These are phyloP conservation scores for Formica exsecta DNA, from an alignment of 1,140 invertebrate species.

Conservation along the genomic window DNA sequence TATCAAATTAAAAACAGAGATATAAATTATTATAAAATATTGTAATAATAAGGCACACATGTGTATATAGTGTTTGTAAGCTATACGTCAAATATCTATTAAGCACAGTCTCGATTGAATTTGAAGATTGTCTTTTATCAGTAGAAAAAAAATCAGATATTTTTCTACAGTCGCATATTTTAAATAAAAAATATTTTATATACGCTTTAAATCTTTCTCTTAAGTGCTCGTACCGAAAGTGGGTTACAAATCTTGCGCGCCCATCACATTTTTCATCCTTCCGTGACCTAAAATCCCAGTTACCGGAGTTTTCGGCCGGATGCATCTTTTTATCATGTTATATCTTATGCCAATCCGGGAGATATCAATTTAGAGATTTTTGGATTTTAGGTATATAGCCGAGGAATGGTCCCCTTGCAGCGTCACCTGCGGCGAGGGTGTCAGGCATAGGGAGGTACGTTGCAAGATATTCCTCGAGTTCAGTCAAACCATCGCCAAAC, in stretches of 20 bases:
- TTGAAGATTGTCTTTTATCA: neutral
- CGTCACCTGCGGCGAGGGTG: slow-evolving; percentile 95
- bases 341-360: neutral
- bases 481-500: slow-evolving; percentile 93
- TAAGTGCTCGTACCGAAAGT: slow-evolving; percentile 9
- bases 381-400: slow-evolving; percentile 89
- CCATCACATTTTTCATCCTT: slow-evolving; percentile 44
- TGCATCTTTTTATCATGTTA: neutral
- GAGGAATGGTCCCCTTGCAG: slow-evolving; percentile 96
- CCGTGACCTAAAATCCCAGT: slow-evolving; percentile 25
- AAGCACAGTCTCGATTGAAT: neutral
- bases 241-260: slow-evolving; percentile 1
- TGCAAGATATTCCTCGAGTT: slow-evolving; percentile 98
- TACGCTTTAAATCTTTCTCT: slow-evolving; percentile 6
- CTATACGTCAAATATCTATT: neutral
- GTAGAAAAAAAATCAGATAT: neutral
- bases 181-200: slow-evolving; percentile 9
- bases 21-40: slow-evolving; percentile 22
- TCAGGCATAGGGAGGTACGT: slow-evolving; percentile 92
- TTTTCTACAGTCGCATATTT: neutral
- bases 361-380: slow-evolving; percentile 14
- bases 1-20: neutral
- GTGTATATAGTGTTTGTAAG: neutral
- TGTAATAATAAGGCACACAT: neutral
- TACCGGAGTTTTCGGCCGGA: slow-evolving; percentile 13